Conservation (phyloP, 2,797 vertebrate species). For the Darevskia mixta region DNA sequence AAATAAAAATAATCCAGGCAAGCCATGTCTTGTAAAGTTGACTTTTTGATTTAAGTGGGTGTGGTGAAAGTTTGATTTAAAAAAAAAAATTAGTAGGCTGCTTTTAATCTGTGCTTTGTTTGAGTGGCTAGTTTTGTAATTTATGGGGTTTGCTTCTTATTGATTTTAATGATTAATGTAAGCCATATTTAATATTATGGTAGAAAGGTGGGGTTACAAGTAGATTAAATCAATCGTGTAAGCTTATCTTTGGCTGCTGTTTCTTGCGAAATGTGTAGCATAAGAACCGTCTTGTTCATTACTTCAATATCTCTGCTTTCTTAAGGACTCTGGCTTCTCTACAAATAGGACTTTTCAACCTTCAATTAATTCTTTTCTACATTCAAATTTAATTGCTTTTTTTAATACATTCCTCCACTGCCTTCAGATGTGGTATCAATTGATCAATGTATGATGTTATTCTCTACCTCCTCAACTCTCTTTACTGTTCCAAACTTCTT, state of each 20-base stretch:
- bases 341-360: slow-evolving; percentile 9
- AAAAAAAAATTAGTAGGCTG: not conserved
- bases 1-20: not conserved
- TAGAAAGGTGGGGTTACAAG: not conserved
- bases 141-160: not conserved
- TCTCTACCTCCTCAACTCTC: not conserved
- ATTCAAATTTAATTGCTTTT: not conserved
- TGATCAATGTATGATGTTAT: not conserved
- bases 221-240: not conserved
- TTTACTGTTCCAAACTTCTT: not conserved
- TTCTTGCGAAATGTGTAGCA: slow-evolving; percentile 35
- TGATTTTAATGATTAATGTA: not conserved
- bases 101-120: not conserved
- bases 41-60: not conserved
- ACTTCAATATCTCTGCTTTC: slow-evolving; percentile 42
- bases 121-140: not conserved
- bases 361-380: not conserved
- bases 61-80: not conserved
- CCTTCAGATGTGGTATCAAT: not conserved
- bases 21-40: not conserved
- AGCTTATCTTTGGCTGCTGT: slow-evolving; percentile 13
- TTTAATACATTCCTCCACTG: not conserved
- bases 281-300: slow-evolving; percentile 20
- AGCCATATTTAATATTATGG: not conserved
- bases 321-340: slow-evolving; percentile 3